These are phyloP conservation scores for Bucorvus abyssinicus DNA, from an alignment of 2,797 vertebrate species.

Conservation along the genomic window DNA sequence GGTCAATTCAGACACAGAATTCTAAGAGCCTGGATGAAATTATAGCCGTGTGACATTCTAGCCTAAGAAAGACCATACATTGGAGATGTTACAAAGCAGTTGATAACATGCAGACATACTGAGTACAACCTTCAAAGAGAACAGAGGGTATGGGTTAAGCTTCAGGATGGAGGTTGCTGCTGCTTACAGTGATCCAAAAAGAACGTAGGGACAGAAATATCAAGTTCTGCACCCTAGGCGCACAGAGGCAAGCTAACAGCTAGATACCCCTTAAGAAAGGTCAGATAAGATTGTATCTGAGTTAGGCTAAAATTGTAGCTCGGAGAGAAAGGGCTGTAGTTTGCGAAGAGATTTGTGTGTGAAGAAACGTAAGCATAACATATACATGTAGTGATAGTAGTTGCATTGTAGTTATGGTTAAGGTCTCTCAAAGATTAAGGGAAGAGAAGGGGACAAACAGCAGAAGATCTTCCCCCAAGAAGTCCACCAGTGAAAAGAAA, in stretches of 20 bases:
- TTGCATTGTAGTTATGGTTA: background rate
- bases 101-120: background rate
- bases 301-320: background rate
- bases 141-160: background rate
- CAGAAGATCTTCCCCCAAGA: background rate
- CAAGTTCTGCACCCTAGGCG: background rate
- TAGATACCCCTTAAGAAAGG: background rate
- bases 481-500: background rate
- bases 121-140: background rate
- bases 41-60: background rate
- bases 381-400: background rate
- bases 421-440: background rate
- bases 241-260: accelerated
- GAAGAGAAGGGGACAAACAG: background rate
- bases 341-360: background rate
- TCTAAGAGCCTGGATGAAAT: background rate
- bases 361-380: background rate
- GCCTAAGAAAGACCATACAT: background rate
- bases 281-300: background rate
- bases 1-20: background rate
- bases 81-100: background rate
- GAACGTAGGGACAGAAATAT: background rate
- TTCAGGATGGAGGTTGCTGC: background rate
- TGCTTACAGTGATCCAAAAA: background rate
- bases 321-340: background rate